Percentiles rank a stretch among this genome's conserved stretches.
Evolutionary conservation across 2,888 invertebrate species (phyloP).

Genomic region (Lampropteryx suffumata): DNA sequence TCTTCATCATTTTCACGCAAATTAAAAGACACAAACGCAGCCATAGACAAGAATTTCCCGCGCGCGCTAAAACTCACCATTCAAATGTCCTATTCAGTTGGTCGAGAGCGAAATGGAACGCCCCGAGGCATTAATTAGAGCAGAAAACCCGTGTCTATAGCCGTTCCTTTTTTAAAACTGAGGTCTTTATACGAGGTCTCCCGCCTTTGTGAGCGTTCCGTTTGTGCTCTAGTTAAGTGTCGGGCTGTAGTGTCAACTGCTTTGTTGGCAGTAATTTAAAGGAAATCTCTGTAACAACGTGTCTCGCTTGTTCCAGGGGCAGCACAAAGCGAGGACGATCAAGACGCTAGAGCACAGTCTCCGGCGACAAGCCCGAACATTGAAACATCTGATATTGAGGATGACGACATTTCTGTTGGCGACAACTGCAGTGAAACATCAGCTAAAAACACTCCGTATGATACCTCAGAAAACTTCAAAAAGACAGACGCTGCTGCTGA

Average conservation of each 20-base stretch:
- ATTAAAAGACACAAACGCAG: constrained; percentile 78
- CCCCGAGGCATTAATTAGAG: constrained; percentile 83
- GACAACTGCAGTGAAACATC: constrained; percentile 73
- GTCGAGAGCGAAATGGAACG: constrained; percentile 74
- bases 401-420: constrained; percentile 75
- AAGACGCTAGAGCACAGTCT: constrained; percentile 48
- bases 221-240: constrained; percentile 66
- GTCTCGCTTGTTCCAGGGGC: constrained; percentile 47
- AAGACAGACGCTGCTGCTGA: constrained; percentile 54
- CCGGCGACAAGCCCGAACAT: constrained; percentile 50
- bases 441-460: constrained; percentile 32
- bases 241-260: constrained; percentile 60
- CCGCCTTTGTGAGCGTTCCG: constrained; percentile 65
- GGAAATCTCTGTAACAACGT: constrained; percentile 31
- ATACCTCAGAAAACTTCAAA: constrained; percentile 42
- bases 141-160: constrained; percentile 73
- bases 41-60: constrained; percentile 67
- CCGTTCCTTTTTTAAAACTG: constrained; percentile 76
- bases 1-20: constrained; percentile 78
- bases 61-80: constrained; percentile 75
- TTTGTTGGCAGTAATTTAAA: constrained; percentile 48
- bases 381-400: constrained; percentile 57
- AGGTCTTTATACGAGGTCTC: constrained; percentile 68
- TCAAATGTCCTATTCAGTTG: constrained; percentile 74
- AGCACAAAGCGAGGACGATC: constrained; percentile 52